Evolutionary conservation across 2,888 invertebrate species (phyloP).

Genomic region (Drosophila quasianomalipes): DNA sequence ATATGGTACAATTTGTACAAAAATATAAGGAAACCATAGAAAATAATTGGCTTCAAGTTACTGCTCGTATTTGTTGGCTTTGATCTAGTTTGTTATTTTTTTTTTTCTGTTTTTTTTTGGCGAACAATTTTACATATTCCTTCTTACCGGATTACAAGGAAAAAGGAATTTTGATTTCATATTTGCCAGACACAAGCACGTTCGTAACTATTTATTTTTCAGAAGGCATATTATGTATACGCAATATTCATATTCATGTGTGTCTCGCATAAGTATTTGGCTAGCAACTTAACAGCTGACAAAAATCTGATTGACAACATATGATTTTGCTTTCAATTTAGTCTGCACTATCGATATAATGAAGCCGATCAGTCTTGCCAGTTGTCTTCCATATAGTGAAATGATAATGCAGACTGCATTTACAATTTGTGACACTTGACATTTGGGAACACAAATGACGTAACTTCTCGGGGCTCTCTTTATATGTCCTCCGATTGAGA

Average conservation of each 20-base stretch:
- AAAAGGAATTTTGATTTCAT: background rate
- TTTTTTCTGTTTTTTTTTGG: background rate
- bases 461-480: background rate
- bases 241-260: conserved; percentile 18
- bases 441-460: conserved; percentile 5
- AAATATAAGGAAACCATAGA: background rate
- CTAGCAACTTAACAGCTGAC: conserved; percentile 17
- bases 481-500: conserved; percentile 9
- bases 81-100: background rate
- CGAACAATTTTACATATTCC: background rate
- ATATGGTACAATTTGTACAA: background rate
- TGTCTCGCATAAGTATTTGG: conserved; percentile 5
- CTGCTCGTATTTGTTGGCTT: background rate
- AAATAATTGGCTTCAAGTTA: background rate
- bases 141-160: background rate
- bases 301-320: background rate
- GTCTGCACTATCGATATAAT: conserved; percentile 31
- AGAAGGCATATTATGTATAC: conserved; percentile 18
- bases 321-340: conserved; percentile 11
- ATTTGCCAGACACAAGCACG: background rate
- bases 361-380: background rate
- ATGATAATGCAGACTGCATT: conserved; percentile 30
- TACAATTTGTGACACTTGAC: conserved; percentile 49
- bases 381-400: background rate
- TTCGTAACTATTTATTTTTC: background rate